Evolutionary conservation across 2,113 vertebrate genomes (phyloP).

Genomic region (Chloropsis cyanopogon): DNA sequence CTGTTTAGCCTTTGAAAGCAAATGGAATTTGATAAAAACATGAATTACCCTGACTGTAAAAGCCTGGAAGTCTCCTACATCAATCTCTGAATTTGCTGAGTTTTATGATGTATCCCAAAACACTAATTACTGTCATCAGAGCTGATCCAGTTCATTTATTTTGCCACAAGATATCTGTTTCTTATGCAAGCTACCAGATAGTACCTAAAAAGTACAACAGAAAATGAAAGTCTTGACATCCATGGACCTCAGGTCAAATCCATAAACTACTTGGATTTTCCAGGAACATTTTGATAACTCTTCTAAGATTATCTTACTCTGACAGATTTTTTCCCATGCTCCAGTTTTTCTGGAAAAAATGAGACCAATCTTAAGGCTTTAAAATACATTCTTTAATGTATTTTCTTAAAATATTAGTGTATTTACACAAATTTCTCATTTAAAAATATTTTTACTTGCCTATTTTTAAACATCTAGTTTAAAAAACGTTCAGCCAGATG

Average conservation of each 20-base stretch:
- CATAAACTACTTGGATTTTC: not conserved
- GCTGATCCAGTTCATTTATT: not conserved
- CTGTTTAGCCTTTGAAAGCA: not conserved
- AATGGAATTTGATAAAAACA: not conserved
- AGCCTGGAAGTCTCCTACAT: not conserved
- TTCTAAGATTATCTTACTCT: not conserved
- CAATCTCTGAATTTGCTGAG: not conserved
- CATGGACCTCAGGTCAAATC: not conserved
- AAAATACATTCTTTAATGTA: not conserved
- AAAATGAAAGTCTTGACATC: not conserved
- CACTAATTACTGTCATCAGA: not conserved
- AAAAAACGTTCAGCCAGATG: not conserved
- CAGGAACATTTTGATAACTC: not conserved
- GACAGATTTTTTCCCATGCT: not conserved
- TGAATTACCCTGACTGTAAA: not conserved
- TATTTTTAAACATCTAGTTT: not conserved
- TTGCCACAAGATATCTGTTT: not conserved
- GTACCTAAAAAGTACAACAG: not conserved
- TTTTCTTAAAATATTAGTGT: slow-evolving; percentile 24
- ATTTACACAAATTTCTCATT: slow-evolving; percentile 10
- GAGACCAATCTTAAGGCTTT: not conserved
- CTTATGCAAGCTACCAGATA: not conserved
- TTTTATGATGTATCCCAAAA: not conserved
- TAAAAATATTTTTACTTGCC: not conserved
- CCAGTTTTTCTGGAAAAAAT: not conserved